These are phyloP conservation scores for Oxyscelio sp. DNA, from an alignment of 2,888 invertebrate species.

Conservation along the genomic window DNA sequence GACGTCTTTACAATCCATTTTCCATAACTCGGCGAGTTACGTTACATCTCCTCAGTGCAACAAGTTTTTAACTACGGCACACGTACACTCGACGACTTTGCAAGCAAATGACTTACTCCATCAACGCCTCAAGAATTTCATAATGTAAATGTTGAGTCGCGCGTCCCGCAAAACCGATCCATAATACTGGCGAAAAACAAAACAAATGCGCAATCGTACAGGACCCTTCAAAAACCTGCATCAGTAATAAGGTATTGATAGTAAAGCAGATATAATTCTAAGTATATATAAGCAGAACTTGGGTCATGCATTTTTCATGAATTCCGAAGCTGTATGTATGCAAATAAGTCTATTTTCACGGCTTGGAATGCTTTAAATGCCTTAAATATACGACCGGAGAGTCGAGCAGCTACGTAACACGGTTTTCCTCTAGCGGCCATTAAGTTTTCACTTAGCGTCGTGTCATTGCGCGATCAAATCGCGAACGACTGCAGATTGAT, in stretches of 20 bases:
- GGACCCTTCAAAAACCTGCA: constrained; percentile 29
- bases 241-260: constrained; percentile 85
- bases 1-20: constrained; percentile 55
- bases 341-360: constrained; percentile 86
- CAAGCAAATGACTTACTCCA: constrained; percentile 46
- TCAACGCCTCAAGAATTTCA: constrained; percentile 45
- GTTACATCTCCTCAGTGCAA: constrained; percentile 56
- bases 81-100: constrained; percentile 31
- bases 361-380: constrained; percentile 86
- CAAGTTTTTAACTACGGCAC: constrained; percentile 57
- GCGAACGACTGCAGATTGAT: constrained; percentile 43
- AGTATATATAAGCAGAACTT: constrained; percentile 82
- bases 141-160: constrained; percentile 31
- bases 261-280: constrained; percentile 81
- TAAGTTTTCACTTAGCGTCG: constrained; percentile 82
- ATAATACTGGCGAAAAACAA: neutral
- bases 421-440: constrained; percentile 84
- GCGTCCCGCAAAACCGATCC: neutral
- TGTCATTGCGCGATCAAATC: constrained; percentile 63
- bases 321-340: constrained; percentile 86
- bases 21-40: constrained; percentile 48
- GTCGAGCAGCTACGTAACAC: constrained; percentile 84
- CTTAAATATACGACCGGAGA: constrained; percentile 85
- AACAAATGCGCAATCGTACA: constrained; percentile 12
- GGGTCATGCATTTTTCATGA: constrained; percentile 87